Conservation (phyloP, 2,113 vertebrate genomes). For the Embiotoca jacksoni region DNA sequence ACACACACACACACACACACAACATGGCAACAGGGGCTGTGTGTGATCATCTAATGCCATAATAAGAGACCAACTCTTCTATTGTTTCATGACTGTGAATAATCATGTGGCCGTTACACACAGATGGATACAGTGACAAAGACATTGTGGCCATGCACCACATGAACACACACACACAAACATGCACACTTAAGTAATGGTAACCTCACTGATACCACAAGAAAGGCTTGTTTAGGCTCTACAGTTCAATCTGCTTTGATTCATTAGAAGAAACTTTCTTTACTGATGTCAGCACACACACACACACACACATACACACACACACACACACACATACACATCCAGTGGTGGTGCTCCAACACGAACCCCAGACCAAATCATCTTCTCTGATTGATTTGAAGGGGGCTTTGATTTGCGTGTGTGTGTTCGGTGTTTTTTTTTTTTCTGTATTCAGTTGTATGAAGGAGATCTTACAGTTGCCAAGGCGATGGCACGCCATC, state of each 20-base stretch:
- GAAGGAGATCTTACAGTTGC: constrained; percentile 43
- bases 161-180: constrained; percentile 29
- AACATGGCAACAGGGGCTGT: constrained; percentile 35
- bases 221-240: constrained; percentile 54
- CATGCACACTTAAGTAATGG: constrained; percentile 49
- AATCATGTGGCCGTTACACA: constrained; percentile 66
- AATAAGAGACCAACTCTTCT: constrained; percentile 63
- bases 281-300: constrained; percentile 35
- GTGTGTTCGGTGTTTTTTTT: not conserved
- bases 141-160: constrained; percentile 8
- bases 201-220: constrained; percentile 61
- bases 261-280: constrained; percentile 53
- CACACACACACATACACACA: constrained; percentile 28
- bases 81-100: constrained; percentile 78
- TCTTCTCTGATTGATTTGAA: constrained; percentile 46
- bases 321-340: constrained; percentile 18
- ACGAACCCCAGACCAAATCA: constrained; percentile 16
- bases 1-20: constrained; percentile 29
- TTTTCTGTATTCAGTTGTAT: constrained; percentile 16
- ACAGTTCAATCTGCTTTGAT: constrained; percentile 67
- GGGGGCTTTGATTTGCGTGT: constrained; percentile 36
- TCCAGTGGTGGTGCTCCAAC: constrained; percentile 8
- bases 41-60: constrained; percentile 65
- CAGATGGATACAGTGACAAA: constrained; percentile 39
- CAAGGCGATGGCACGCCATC: constrained; percentile 63